These are phyloP conservation scores for Mastomys coucha DNA, from an alignment of 2,113 vertebrate species.

Conservation along the genomic window DNA sequence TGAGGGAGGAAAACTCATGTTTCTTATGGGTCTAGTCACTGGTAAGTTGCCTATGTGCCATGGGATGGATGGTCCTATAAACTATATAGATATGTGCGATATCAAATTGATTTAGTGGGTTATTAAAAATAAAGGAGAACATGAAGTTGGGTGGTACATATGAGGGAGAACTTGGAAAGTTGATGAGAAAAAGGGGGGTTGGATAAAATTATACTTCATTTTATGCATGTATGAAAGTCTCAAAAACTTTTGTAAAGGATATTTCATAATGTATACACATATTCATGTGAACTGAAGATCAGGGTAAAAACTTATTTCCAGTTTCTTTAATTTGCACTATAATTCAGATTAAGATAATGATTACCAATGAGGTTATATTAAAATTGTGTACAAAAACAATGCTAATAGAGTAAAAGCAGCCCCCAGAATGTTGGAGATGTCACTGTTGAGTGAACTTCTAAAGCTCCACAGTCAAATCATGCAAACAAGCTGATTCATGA, in stretches of 20 bases:
- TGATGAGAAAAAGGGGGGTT: neutral
- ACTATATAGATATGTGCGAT: neutral
- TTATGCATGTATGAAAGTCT: neutral
- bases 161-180: neutral
- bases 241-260: neutral
- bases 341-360: constrained; percentile 38
- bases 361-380: neutral
- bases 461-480: neutral
- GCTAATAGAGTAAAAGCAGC: neutral
- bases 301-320: neutral
- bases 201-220: neutral
- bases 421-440: neutral
- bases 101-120: neutral
- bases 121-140: neutral
- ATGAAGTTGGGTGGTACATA: neutral
- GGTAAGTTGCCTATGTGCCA: neutral
- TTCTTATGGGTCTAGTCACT: neutral
- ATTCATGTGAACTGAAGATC: neutral
- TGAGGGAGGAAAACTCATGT: neutral
- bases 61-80: neutral
- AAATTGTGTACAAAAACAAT: neutral
- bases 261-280: neutral
- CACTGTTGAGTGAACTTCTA: neutral
- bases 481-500: neutral
- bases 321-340: neutral